Base-by-base conservation (phyloP, 1,140 invertebrate species). In the Diorhabda carinulata region DNA sequence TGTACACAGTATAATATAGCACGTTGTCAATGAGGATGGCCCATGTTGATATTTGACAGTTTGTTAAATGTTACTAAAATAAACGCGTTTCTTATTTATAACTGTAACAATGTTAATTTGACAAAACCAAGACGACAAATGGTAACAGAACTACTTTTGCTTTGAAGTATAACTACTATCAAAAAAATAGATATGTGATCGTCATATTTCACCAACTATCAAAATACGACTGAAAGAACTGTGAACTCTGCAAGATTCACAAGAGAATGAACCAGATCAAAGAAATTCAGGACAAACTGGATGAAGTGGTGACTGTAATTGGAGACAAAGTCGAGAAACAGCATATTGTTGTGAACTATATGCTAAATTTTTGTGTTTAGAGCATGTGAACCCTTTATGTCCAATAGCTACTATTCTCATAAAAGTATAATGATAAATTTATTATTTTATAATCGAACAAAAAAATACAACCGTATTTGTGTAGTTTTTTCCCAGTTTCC, bases 121-220 rank as follows among this genome's bases (percentile, higher is more conserved):
- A 25, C n/a, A 25, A 60, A 10, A 60, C 1, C 58, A 7, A 7
- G 3, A 4, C 25, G 9, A 60, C 25, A 25, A 25, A 25, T 25
- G 25, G 25, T 25, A 25, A 25, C 25, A 25, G 25, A 25, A 25
- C 25, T 25, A 2, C 58, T 10, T 59, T 59, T 3, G 4, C 58
- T 59, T 41, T 10, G 58, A 25, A 2, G n/a, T 59, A 10, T 7
- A 59, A 25, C 5, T 2, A 25, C 25, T 25, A 25, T 1, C 2
- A 10, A 60, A 60, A 60, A 60, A 3, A 25, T 41, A 60, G 2
- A 60, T 60, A 60, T 60, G 42, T 10, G n/a, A 60, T 60, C 3
- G 40, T 2, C 58, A 60, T 0, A 60, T 60, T 3, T 41, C 40
- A 60, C 5, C 40, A 60, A 60, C 58, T 8, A 40, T 60, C 1